Conservation (phyloP, 2,888 invertebrate genomes). For the Crioceris asparagi region DNA sequence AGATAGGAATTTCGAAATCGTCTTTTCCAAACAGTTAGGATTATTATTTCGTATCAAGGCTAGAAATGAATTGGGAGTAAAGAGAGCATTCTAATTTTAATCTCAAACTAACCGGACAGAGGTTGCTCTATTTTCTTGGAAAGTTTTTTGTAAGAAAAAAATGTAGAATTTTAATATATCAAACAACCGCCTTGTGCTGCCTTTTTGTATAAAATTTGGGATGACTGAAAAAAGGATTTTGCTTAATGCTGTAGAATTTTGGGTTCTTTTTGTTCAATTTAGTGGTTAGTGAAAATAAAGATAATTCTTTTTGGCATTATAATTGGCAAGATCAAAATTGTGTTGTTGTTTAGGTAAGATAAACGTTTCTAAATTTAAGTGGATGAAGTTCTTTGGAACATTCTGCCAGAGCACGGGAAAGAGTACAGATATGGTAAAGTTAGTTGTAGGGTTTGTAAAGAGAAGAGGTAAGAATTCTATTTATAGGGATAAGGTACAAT, state of each 20-base stretch:
- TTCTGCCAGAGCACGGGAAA: conserved; percentile 3
- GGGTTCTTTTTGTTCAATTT: conserved; percentile 17
- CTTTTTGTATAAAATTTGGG: conserved; percentile 27
- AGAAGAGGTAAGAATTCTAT: not conserved
- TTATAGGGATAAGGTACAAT: too few relatives aligned
- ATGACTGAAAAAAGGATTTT: conserved; percentile 24
- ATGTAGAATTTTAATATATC: conserved; percentile 10
- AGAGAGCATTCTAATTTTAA: not conserved
- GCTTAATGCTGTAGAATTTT: conserved; percentile 30
- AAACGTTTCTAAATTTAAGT: not conserved
- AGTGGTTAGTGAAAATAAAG: not conserved
- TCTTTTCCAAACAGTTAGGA: too few relatives aligned
- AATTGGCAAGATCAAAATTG: not conserved
- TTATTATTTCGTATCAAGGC: too few relatives aligned
- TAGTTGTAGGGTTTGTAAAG: not conserved
- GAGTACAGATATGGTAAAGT: conserved; percentile 2
- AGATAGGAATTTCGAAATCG: too few relatives aligned
- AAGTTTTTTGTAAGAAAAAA: conserved; percentile 12
- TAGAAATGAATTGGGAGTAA: too few relatives aligned
- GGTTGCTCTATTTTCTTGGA: conserved; percentile 6
- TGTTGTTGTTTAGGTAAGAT: not conserved
- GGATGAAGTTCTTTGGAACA: not conserved
- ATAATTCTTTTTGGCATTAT: conserved; percentile 1
- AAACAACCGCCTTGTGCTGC: conserved; percentile 26
- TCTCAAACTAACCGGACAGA: not conserved